Percentiles rank a stretch among this genome's conserved stretches.
Evolutionary conservation across 2,888 invertebrate species (phyloP).

Genomic region (Hirtodrosophila alboralis): DNA sequence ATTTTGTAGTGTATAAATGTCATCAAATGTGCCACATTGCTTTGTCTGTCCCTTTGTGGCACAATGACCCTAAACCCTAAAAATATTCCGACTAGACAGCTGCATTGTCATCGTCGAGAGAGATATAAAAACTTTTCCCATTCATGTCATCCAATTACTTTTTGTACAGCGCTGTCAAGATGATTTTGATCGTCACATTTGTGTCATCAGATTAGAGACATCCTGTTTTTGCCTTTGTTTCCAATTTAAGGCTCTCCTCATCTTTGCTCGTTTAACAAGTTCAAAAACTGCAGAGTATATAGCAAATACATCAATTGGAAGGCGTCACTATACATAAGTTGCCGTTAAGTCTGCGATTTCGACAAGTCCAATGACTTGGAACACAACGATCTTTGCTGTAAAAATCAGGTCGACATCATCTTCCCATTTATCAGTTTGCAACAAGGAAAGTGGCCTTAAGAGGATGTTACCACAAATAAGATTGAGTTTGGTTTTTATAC

Average conservation of each 20-base stretch:
- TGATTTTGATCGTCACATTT: constrained; percentile 65
- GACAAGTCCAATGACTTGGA: constrained; percentile 60
- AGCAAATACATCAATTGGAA: constrained; percentile 27
- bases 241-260: constrained; percentile 29
- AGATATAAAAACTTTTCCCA: constrained; percentile 47
- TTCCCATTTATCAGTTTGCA: constrained; percentile 65
- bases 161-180: constrained; percentile 42
- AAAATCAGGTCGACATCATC: constrained; percentile 64
- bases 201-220: constrained; percentile 66
- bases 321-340: constrained; percentile 61
- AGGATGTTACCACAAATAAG: constrained; percentile 9
- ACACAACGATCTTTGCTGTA: constrained; percentile 14
- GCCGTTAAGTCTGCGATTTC: constrained; percentile 70
- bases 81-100: constrained; percentile 25
- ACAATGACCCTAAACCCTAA: constrained; percentile 15
- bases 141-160: constrained; percentile 42
- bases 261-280: too few species aligned
- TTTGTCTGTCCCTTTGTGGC: constrained; percentile 3
- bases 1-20: constrained; percentile 20
- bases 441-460: constrained; percentile 59
- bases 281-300: not conserved
- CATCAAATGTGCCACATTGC: constrained; percentile 23
- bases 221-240: not conserved
- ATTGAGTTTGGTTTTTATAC: too few species aligned
- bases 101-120: constrained; percentile 20